These are phyloP conservation scores for Anguilla obscura DNA, from an alignment of 2,797 vertebrate genomes.

Conservation along the genomic window DNA sequence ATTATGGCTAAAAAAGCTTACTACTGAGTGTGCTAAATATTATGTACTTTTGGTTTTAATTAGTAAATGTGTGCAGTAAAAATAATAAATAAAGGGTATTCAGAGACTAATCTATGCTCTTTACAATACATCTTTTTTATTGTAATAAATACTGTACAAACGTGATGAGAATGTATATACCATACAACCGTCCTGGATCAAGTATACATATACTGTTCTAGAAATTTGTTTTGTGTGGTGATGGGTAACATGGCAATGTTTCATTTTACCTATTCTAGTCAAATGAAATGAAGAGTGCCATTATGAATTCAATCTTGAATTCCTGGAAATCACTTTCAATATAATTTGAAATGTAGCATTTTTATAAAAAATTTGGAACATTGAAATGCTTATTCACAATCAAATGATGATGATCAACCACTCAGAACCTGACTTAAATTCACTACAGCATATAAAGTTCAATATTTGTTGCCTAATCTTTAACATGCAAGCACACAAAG, in stretches of 20 bases:
- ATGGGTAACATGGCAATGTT: background rate
- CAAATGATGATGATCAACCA: no score
- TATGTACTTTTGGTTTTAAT: background rate
- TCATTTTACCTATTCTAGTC: background rate
- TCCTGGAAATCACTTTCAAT: background rate
- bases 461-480: no score
- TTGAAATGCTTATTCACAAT: background rate
- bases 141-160: background rate
- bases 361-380: background rate
- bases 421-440: no score
- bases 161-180: background rate
- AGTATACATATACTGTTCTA: background rate
- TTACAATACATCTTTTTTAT: background rate
- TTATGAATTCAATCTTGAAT: background rate
- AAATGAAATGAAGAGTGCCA: background rate
- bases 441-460: no score
- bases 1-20: constrained; percentile 1
- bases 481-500: no score
- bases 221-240: background rate
- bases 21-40: background rate
- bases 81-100: background rate
- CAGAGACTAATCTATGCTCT: background rate
- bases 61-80: background rate
- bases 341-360: background rate
- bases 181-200: background rate